Evolutionary conservation across 2,797 vertebrate species (phyloP).

Genomic region (Pantherophis vulpinus): DNA sequence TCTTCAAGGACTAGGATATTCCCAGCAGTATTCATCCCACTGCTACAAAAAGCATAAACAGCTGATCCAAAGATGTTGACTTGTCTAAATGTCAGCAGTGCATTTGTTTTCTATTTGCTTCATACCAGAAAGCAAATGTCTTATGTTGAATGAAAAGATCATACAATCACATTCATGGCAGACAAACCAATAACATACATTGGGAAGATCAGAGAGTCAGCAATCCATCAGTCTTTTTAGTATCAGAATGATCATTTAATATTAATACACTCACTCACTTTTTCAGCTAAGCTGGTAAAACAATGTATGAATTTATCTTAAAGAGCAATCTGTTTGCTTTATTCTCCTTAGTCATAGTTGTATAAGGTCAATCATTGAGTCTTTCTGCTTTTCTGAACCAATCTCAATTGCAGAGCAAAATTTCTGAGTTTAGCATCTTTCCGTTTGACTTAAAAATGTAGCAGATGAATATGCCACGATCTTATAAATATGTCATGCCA

Average conservation of each 20-base stretch:
- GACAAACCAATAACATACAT: background rate
- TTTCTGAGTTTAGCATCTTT: background rate
- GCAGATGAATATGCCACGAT: background rate
- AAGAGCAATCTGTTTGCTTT: background rate
- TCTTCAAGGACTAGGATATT: background rate
- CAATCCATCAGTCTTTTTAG: background rate
- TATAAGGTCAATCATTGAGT: background rate
- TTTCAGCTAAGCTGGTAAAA: background rate
- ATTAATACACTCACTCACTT: background rate
- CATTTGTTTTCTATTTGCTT: background rate
- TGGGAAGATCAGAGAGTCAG: background rate
- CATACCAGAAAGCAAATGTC: background rate
- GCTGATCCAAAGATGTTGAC: background rate
- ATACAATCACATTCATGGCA: background rate
- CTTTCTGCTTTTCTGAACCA: conserved; percentile 1
- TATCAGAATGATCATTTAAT: background rate
- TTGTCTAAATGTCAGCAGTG: background rate
- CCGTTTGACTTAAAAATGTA: background rate
- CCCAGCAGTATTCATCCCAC: background rate
- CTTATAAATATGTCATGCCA: background rate
- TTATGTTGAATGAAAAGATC: background rate
- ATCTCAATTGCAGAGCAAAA: conserved; percentile 22
- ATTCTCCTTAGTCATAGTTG: background rate
- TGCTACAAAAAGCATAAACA: background rate
- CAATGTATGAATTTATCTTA: background rate